These are phyloP conservation scores for Oryzias sinensis DNA, from an alignment of 2,797 vertebrate species.

Conservation along the genomic window DNA sequence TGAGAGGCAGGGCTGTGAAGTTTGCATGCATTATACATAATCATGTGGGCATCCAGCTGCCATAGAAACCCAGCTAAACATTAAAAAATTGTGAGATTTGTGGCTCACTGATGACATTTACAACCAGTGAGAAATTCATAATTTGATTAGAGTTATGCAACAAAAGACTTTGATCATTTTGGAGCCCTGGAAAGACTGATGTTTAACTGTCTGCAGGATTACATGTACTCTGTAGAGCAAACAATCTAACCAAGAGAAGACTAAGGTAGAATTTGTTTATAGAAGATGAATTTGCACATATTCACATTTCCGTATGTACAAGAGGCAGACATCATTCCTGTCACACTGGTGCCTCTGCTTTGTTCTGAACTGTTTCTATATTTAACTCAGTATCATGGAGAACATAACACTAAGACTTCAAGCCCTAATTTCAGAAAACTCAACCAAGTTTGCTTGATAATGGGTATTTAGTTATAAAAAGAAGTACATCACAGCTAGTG, in stretches of 20 bases:
- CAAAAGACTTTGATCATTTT: not conserved
- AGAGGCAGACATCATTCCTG: slow-evolving; percentile 18
- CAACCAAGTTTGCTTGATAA: slow-evolving; percentile 16
- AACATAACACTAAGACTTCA: slow-evolving; percentile 16
- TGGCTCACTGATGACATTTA: not conserved
- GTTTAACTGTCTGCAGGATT: not conserved
- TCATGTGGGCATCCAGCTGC: not conserved
- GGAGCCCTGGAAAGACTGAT: not conserved
- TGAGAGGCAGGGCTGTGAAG: slow-evolving; percentile 4
- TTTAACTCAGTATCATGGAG: slow-evolving; percentile 32
- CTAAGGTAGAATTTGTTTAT: not conserved
- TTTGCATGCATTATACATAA: not conserved
- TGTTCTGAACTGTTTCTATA: slow-evolving; percentile 43
- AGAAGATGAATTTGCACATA: slow-evolving; percentile 1
- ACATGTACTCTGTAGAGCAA: slow-evolving; percentile 8
- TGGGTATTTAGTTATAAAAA: slow-evolving; percentile 23
- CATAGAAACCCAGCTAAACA: slow-evolving; percentile 3
- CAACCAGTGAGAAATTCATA: not conserved
- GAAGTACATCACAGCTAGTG: slow-evolving; percentile 8
- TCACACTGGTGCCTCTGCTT: slow-evolving; percentile 14
- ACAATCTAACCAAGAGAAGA: slow-evolving; percentile 17
- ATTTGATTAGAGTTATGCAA: not conserved
- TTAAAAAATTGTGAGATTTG: not conserved
- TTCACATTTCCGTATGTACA: slow-evolving; percentile 8
- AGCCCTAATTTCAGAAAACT: slow-evolving; percentile 28